phyloP scores from a whole-genome alignment of 2,113 vertebrate genomes.

The Rousettus leschenaultii region DNA sequence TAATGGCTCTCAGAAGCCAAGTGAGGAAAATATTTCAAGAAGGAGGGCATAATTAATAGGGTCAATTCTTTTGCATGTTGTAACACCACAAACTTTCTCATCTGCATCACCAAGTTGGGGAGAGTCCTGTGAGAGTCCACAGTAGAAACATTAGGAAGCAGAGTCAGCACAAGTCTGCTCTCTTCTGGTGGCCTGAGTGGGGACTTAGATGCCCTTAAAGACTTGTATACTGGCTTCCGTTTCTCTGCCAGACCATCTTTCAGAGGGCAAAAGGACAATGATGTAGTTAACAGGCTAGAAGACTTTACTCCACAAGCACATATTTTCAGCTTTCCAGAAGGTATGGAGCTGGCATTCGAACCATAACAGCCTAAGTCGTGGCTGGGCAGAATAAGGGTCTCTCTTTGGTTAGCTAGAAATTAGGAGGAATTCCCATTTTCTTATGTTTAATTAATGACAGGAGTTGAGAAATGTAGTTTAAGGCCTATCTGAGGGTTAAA shows the following conservation, averaged over 20 bases:
- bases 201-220: not conserved
- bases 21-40: conserved; percentile 17
- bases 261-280: not conserved
- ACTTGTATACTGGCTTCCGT: not conserved
- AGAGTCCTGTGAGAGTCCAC: not conserved
- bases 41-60: not conserved
- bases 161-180: not conserved
- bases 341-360: not conserved
- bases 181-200: not conserved
- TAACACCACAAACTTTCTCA: not conserved
- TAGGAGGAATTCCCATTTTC: not conserved
- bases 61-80: not conserved
- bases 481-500: not conserved
- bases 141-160: not conserved
- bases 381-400: not conserved
- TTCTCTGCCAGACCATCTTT: not conserved
- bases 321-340: not conserved
- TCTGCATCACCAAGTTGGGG: not conserved
- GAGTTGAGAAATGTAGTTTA: not conserved
- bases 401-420: not conserved
- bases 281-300: not conserved
- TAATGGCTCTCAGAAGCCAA: conserved; percentile 28
- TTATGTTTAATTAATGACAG: not conserved
- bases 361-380: not conserved
- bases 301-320: too few species aligned